These are phyloP conservation scores for Paracentrotus lividus DNA, from an alignment of 53 echinoderm and acorn worm genomes.

Conservation along the genomic window DNA sequence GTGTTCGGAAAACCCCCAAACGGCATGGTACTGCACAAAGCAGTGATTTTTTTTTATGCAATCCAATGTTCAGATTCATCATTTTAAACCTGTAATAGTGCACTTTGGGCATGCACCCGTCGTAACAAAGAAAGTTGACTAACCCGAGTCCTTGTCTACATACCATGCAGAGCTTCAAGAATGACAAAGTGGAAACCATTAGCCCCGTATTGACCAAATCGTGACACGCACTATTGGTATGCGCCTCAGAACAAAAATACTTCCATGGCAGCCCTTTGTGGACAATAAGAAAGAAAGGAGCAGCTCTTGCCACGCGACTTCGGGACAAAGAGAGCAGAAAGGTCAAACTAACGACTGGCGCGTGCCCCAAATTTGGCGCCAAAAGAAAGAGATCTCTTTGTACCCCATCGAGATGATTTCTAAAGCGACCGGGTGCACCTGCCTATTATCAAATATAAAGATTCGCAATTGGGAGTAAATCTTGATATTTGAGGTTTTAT, in stretches of 20 bases:
- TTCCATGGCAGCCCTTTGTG: constrained; percentile 32
- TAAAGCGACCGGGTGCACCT: constrained; percentile 60
- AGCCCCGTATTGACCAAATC: background rate
- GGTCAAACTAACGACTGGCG: constrained; percentile 55
- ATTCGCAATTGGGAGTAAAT: constrained; percentile 33
- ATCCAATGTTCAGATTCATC: background rate
- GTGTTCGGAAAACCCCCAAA: background rate
- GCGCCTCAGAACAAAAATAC: background rate
- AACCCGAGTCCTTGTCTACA: constrained; percentile 2
- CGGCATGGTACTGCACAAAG: background rate
- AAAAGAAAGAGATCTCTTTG: constrained; percentile 11
- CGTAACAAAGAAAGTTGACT: constrained; percentile 51
- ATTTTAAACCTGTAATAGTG: background rate
- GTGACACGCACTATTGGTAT: constrained; percentile 46
- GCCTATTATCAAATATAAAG: constrained; percentile 43
- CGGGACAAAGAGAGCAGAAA: constrained; percentile 37
- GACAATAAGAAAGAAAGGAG: background rate
- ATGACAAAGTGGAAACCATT: constrained; percentile 28
- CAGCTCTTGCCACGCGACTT: constrained; percentile 59
- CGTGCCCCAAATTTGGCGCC: constrained; percentile 56
- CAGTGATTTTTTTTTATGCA: too few relatives aligned
- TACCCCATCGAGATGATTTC: background rate
- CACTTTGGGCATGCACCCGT: background rate
- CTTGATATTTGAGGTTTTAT: background rate
- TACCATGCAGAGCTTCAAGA: background rate